Conservation (phyloP, 1,140 invertebrate species). For the fruit fly (Drosophila melanogaster) region DNA sequence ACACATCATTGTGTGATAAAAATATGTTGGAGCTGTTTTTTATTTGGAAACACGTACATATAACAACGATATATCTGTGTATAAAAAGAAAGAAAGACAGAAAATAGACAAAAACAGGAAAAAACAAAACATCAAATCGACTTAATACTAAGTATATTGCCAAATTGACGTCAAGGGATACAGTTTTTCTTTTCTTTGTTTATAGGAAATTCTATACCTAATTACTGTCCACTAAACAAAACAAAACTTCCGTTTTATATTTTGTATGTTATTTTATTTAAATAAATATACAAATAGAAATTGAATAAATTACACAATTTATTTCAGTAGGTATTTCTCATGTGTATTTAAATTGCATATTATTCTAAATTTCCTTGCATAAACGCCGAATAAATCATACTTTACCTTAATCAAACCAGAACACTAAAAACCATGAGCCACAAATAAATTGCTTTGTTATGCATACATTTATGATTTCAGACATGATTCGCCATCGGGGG, state of each 20-base stretch:
- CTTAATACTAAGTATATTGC: slow-evolving; percentile 4
- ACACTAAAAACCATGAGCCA: not conserved
- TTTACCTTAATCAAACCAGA: slow-evolving; percentile 1
- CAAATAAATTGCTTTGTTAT: slow-evolving; percentile 55
- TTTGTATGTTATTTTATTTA: slow-evolving; percentile 1
- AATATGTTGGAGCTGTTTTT: slow-evolving; percentile 37
- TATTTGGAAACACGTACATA: slow-evolving; percentile 13
- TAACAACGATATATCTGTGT: slow-evolving; percentile 50
- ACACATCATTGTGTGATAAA: slow-evolving; percentile 60
- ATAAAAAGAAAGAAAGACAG: slow-evolving; percentile 6
- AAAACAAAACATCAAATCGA: slow-evolving; percentile 36
- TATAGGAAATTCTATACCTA: slow-evolving; percentile 47
- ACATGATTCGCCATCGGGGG: slow-evolving; percentile 40
- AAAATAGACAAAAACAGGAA: slow-evolving; percentile 38
- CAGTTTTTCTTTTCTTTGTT: slow-evolving; percentile 31
- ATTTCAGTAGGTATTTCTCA: too few relatives aligned
- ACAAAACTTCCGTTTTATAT: not conserved
- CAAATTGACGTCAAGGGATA: slow-evolving; percentile 60
- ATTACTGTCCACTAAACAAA: slow-evolving; percentile 19
- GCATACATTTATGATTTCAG: slow-evolving; percentile 60
- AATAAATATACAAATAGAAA: not conserved
- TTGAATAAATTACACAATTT: too few relatives aligned
- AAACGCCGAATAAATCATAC: not conserved
- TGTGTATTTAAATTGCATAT: too few relatives aligned
- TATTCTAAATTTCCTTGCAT: not conserved